phyloP scores from a whole-genome alignment of 2,888 invertebrate species.

The Urechis unicinctus region DNA sequence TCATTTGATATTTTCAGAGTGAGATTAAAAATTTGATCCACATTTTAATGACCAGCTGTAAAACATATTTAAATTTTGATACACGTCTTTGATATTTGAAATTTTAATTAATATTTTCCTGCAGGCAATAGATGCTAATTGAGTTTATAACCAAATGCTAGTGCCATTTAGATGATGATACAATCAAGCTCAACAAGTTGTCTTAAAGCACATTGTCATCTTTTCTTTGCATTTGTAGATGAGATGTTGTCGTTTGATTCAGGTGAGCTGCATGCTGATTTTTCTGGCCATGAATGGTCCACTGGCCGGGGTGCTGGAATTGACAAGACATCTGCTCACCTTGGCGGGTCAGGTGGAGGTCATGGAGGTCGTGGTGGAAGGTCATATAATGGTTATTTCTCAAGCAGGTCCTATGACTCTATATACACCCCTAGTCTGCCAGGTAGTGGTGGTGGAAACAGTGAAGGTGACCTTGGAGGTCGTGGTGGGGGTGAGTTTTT shows the following conservation, averaged over 20 bases:
- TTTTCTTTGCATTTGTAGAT: background rate
- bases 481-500: slow-evolving; percentile 28
- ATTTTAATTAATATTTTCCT: too few relatives aligned
- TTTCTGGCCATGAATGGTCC: slow-evolving; percentile 23
- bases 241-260: background rate
- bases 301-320: slow-evolving; percentile 26
- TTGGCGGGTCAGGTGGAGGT: slow-evolving; percentile 29
- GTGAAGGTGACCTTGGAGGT: slow-evolving; percentile 20
- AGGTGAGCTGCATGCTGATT: slow-evolving; percentile 34
- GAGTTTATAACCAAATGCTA: background rate
- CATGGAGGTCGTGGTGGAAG: slow-evolving; percentile 34
- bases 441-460: slow-evolving; percentile 32
- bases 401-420: slow-evolving; percentile 28
- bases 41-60: too few relatives aligned
- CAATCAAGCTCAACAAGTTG: background rate
- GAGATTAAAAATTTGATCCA: too few relatives aligned
- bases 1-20: too few relatives aligned
- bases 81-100: background rate
- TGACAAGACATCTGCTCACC: slow-evolving; percentile 1
- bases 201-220: background rate
- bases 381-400: slow-evolving; percentile 23
- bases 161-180: background rate
- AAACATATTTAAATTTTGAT: too few relatives aligned
- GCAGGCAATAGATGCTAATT: too few relatives aligned
- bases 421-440: slow-evolving; percentile 21